phyloP scores from a whole-genome alignment of 2,888 invertebrate genomes.

The Conus canariensis region DNA sequence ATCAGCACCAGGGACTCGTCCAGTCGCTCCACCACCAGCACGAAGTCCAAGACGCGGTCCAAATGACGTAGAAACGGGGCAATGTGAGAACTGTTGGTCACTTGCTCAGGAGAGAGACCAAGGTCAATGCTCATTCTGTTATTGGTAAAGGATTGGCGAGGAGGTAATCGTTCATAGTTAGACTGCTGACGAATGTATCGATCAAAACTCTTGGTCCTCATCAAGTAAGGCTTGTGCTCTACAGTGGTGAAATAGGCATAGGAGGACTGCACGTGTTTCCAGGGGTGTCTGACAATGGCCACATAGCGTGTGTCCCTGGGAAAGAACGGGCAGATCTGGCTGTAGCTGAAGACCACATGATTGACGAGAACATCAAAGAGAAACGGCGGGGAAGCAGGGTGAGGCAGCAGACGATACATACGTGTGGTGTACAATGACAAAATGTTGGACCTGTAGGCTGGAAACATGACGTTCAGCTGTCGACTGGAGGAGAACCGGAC shows the following conservation, averaged over 20 bases:
- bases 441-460: not conserved
- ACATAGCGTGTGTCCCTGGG: conserved; percentile 59
- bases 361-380: conserved; percentile 48
- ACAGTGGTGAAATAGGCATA: not conserved
- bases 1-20: conserved; percentile 42
- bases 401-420: not conserved
- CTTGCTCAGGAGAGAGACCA: not conserved
- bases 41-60: conserved; percentile 28
- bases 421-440: not conserved
- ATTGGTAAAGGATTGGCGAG: conserved; percentile 17
- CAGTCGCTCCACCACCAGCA: conserved; percentile 34
- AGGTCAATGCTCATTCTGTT: conserved; percentile 41
- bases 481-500: conserved; percentile 10
- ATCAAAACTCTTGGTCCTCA: not conserved
- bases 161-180: not conserved
- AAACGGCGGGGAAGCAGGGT: conserved; percentile 27
- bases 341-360: conserved; percentile 55
- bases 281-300: conserved; percentile 60
- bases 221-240: not conserved
- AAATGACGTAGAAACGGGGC: conserved; percentile 10
- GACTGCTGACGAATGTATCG: not conserved
- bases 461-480: conserved; percentile 29
- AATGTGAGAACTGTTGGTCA: not conserved
- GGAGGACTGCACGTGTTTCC: conserved; percentile 3
- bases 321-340: conserved; percentile 48